Evolutionary conservation across 2,113 vertebrate genomes (phyloP), one percentile per base, ranked within the genome.

Genomic region (Oplegnathus fasciatus): DNA sequence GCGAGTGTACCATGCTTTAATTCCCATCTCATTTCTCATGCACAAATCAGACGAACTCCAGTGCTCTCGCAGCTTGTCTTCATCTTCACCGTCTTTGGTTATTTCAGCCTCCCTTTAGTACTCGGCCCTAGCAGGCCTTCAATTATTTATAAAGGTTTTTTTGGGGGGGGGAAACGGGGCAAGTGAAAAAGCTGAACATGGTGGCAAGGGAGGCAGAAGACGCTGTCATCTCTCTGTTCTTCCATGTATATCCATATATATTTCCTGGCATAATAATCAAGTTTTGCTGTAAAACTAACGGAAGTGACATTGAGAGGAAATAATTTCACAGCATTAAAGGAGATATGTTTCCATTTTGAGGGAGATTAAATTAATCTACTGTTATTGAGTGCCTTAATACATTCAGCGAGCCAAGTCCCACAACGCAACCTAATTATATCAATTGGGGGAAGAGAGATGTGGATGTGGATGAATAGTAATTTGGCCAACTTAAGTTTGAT

Each of bases 361-460:
- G 55, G 64, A 90, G 87, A 93, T 94, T 91, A 91, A 86, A 82
- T 84, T 73, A 93, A 94, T 94, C 90, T 92, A 52, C 78, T 71
- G 73, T 89, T 89, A 94, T 88, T 90, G 84, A 92, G 82, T 73
- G 83, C 62, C 75, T 86, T 92, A 89, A 93, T 93, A 76, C 84
- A 75, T 84, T 85, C 82, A 66, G 58, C 11, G 4, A 74, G 60
- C 44, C 48, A 77, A 84, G 86, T 90, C 80, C 89, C 84, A 85
- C 82, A 85, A 88, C 58, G 61, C 87, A 87, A 72, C 76, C 85
- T 91, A 89, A 94, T 92, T 88, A 91, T 90, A 92, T 84, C 70
- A 88, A 80, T 70, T 79, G 65, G 62, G 57, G 42, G n/a, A 30
- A 54, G 48, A 44, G 32, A 66, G 61, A 10, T 37, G 34, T 37